Base-by-base conservation (phyloP, 1,140 invertebrate genomes). In the Lysiphlebus fabarum region DNA sequence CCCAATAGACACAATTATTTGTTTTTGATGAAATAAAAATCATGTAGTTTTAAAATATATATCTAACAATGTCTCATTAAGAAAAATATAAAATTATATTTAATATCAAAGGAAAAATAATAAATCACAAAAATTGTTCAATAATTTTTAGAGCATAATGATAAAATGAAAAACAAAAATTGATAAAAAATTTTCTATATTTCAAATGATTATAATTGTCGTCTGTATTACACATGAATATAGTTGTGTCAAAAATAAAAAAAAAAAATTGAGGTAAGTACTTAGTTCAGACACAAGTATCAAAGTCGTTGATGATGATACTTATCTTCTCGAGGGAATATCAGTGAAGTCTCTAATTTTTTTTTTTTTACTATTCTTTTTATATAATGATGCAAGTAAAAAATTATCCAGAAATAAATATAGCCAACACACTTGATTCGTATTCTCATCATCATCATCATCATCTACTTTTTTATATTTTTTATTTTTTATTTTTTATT, bases 171-270 rank as follows among this genome's bases (percentile, higher is more conserved):
- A 26, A 26, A 26, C 17, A 26, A 26, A 4, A 26, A 4, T 26
- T 26, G 17, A 26, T 26, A 4, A 26, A 26, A 26, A 26, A n/a
- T n/a, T n/a, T 12, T 48, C 17, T 33, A 11, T 11, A 41, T 38
- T 55, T 26, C 63, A 64, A 67, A 67, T 63, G 66, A 68, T 69
- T 63, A 67, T 69, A 71, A 69, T 71, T 71, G 62, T 66, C 62
- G 61, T 68, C 65, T 74, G 69, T 75, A 70, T 50, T 59, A 37
- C 10, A 14, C 1, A 10, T 45, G n/a, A n/a, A 10, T 7, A 17
- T 45, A 14, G 11, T 2, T 45, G 44, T 34, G 26, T 34, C 9
- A 11, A 41, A 11, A 11, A 41, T 5, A 33, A 34, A 17, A 37
- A 11, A 8, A 26, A 34, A 49, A 49, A 14, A 11, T 33, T 54